Base-by-base conservation (phyloP, 2,113 vertebrate species). In the Gobius niger region DNA sequence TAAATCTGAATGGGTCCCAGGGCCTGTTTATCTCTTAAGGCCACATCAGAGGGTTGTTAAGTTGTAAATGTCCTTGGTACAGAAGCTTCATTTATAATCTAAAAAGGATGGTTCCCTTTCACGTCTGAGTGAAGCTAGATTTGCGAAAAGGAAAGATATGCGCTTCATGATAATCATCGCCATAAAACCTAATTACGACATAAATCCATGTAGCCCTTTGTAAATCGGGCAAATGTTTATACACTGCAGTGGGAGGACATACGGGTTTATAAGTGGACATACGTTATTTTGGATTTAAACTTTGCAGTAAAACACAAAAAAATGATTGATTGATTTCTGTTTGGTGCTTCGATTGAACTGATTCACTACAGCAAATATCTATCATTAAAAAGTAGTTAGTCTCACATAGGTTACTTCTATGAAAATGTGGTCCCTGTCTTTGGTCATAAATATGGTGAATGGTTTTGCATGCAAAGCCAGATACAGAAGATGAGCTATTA, bases 1-100 rank as follows among this genome's bases (percentile, higher is more conserved):
- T 89, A 90, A 90, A 91, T 91, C 87, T 87, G 69, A 78, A 50
- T 59, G 66, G 73, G 74, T 74, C 80, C 77, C 67, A 67, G 76
- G 78, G 77, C 71, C 81, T 76, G 69, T 62, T 80, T 54, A 73
- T 52, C 68, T 78, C 80, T 68, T 75, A 77, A 68, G 84, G 77
- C 76, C 63, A 68, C 52, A 47, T 51, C 2, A 7, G 65, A n/a
- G 44, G 67, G 57, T 14, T 47, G 24, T 73, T 24, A 56, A 65
- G 73, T 63, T 68, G 67, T 60, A 44, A 62, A 16, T 70, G 59
- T 51, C 49, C 2, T 41, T 42, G 44, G 59, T 72, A 70, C 71
- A 76, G 84, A 71, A 83, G 83, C 77, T 68, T 74, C 24, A 65
- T 76, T 67, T 64, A 69, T 80, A 73, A 72, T 75, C 44, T 46